Evolutionary conservation across 2,888 invertebrate genomes (phyloP).

Genomic region (Penaeus monodon): DNA sequence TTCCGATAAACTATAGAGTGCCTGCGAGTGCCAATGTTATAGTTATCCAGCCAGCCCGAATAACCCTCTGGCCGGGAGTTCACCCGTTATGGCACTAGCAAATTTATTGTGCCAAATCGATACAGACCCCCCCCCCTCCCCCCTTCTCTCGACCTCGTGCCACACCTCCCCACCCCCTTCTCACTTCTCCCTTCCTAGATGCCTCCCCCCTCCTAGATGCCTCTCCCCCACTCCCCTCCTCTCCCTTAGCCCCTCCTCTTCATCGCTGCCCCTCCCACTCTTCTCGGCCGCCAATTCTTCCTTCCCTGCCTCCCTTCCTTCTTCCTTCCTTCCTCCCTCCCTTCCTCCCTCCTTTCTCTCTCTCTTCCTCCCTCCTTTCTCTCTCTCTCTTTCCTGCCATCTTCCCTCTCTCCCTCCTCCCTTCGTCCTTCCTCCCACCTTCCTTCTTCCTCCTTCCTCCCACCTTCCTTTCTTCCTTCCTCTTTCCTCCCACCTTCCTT

Average conservation of each 20-base stretch:
- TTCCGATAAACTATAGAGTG: slow-evolving; percentile 44
- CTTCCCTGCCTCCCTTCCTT: background rate
- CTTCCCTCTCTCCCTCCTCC: slow-evolving; percentile 23
- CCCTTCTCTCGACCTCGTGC: slow-evolving; percentile 20
- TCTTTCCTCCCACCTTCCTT: background rate
- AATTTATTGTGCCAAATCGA: slow-evolving; percentile 59
- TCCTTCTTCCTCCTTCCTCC: background rate
- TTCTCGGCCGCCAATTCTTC: background rate
- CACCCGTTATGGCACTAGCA: slow-evolving; percentile 45
- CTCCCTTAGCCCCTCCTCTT: background rate
- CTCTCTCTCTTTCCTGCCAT: background rate
- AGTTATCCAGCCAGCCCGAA: slow-evolving; percentile 37
- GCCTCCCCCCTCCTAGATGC: background rate
- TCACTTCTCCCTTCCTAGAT: background rate
- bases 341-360: too few relatives aligned
- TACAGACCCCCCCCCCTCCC: slow-evolving; percentile 41
- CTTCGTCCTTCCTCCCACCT: background rate
- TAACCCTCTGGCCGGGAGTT: slow-evolving; percentile 49
- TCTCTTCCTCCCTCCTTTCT: slow-evolving; percentile 2
- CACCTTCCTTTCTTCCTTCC: background rate
- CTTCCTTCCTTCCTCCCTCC: background rate
- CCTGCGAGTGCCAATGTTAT: slow-evolving; percentile 31
- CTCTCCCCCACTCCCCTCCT: background rate
- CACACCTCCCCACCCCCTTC: background rate
- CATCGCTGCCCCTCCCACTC: background rate